A percentile compares a stretch with the other conserved stretches of the same genome.
These are phyloP conservation scores for Pogonocichla stellata DNA, from an alignment of 2,113 vertebrate species.

Conservation along the genomic window DNA sequence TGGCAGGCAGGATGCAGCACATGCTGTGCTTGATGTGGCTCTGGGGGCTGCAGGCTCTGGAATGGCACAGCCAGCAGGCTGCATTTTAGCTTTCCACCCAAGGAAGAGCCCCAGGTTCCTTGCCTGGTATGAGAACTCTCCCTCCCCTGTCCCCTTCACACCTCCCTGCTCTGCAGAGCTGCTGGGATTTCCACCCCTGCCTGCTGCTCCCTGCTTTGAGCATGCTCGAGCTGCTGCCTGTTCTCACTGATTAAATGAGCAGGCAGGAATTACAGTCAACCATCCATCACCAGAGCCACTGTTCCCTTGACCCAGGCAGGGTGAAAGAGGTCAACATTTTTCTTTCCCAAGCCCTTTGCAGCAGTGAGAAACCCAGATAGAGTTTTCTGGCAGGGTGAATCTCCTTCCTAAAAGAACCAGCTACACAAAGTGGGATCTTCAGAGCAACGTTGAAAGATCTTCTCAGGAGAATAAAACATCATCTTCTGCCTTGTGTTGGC, in stretches of 20 bases:
- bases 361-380: not conserved
- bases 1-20: not conserved
- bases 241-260: not conserved
- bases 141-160: not conserved
- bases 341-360: not conserved
- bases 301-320: slow-evolving; percentile 11
- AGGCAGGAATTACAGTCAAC: slow-evolving; percentile 38
- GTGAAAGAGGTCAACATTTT: not conserved
- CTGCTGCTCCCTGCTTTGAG: not conserved
- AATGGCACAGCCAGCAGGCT: not conserved
- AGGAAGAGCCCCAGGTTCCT: not conserved
- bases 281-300: not conserved
- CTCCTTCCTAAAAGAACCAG: not conserved
- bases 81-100: not conserved
- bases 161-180: not conserved
- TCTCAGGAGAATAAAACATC: not conserved
- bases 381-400: not conserved
- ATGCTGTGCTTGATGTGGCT: not conserved
- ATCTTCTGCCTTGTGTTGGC: not conserved
- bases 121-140: not conserved
- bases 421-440: not conserved
- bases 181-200: not conserved
- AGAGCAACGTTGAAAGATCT: rapidly evolving
- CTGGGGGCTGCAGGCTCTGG: slow-evolving; percentile 7
- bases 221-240: not conserved